Conservation (phyloP, 1,140 invertebrate genomes). For the Sinonovacula constricta region DNA sequence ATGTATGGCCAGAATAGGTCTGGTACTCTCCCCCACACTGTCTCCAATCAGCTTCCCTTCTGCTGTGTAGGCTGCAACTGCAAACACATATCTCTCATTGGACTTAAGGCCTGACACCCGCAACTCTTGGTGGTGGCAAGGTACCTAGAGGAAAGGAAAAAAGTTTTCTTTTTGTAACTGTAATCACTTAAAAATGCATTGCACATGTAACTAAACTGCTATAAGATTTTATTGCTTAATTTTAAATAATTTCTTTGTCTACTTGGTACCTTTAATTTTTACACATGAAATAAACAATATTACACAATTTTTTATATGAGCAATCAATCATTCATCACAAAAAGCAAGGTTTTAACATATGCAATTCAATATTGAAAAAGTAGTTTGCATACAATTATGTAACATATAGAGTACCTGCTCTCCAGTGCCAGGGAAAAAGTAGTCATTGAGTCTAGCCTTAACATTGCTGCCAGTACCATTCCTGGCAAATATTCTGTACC, state of each 20-base stretch:
- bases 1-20: conserved; percentile 75
- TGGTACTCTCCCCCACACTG: conserved; percentile 75
- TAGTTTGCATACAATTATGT: too few relatives aligned
- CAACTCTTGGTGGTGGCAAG: conserved; percentile 67
- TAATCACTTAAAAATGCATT: neutral
- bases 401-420: too few relatives aligned
- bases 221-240: neutral
- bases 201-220: neutral
- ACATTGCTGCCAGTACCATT: conserved; percentile 72
- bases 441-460: conserved; percentile 77
- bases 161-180: too few relatives aligned
- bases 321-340: too few relatives aligned
- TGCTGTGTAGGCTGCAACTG: conserved; percentile 76
- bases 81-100: conserved; percentile 77
- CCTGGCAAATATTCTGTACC: conserved; percentile 77
- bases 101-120: conserved; percentile 71
- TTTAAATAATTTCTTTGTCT: too few relatives aligned
- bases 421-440: conserved; percentile 74
- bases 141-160: conserved; percentile 57
- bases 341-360: too few relatives aligned
- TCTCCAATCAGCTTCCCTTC: conserved; percentile 77
- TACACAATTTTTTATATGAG: too few relatives aligned
- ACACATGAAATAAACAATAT: too few relatives aligned
- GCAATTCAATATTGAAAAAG: too few relatives aligned
- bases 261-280: too few relatives aligned